Conservation (phyloP, 2,888 invertebrate species). For the Brenthis hecate region DNA sequence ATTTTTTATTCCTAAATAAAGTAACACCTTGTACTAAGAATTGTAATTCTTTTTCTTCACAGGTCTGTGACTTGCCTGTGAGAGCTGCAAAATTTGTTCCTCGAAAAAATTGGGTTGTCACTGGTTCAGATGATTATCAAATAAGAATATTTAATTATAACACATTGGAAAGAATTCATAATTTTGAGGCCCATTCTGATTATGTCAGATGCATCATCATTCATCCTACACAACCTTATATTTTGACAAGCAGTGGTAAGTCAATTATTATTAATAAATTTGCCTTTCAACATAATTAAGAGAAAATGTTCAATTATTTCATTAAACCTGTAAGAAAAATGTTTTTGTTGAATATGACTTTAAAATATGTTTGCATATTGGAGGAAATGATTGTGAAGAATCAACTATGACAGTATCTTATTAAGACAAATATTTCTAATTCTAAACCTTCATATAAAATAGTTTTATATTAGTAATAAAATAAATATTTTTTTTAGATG, state of each 20-base stretch:
- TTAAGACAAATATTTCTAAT: too few species aligned
- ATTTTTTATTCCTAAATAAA: background rate
- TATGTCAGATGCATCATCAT: slow-evolving; percentile 98
- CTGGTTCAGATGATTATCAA: slow-evolving; percentile 98
- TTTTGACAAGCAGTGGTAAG: slow-evolving; percentile 96
- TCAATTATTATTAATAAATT: slow-evolving; percentile 3
- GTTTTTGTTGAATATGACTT: too few species aligned
- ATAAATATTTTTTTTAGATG: slow-evolving; percentile 86
- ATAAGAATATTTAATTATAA: slow-evolving; percentile 99
- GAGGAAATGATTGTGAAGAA: too few species aligned
- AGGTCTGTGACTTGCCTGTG: slow-evolving; percentile 98
- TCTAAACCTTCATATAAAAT: background rate
- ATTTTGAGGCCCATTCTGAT: slow-evolving; percentile 99
- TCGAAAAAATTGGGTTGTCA: slow-evolving; percentile 99
- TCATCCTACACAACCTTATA: slow-evolving; percentile 98
- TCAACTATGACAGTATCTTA: too few species aligned
- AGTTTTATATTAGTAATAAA: background rate
- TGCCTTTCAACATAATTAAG: background rate
- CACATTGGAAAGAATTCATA: slow-evolving; percentile 96
- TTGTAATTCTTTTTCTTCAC: slow-evolving; percentile 67
- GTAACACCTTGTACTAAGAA: background rate
- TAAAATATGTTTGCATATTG: too few species aligned
- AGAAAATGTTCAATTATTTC: background rate
- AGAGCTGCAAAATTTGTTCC: slow-evolving; percentile 97
- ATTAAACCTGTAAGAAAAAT: too few species aligned